Evolutionary conservation across 2,888 invertebrate genomes (phyloP).

Genomic region (Drosophila histrio): DNA sequence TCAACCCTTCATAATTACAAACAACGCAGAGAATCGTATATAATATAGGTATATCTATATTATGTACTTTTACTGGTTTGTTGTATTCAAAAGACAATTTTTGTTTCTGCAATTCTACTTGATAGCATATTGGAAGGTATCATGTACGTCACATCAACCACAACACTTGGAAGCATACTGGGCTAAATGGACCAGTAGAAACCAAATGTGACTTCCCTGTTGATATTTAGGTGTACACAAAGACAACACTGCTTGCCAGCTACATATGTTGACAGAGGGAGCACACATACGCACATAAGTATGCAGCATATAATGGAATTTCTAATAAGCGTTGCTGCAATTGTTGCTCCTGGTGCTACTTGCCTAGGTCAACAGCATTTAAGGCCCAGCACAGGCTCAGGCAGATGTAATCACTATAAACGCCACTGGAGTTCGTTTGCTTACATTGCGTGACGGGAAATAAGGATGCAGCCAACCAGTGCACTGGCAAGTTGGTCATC

Average conservation of each 20-base stretch:
- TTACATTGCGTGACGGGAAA: slow-evolving; percentile 23
- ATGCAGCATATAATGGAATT: slow-evolving; percentile 74
- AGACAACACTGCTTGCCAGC: slow-evolving; percentile 43
- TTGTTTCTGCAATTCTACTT: slow-evolving; percentile 50
- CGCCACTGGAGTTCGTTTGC: slow-evolving; percentile 50
- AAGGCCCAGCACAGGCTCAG: slow-evolving; percentile 16
- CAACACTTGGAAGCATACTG: not conserved
- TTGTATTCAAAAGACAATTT: slow-evolving; percentile 69
- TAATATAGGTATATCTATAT: slow-evolving; percentile 15
- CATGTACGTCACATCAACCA: slow-evolving; percentile 42
- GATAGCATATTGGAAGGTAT: slow-evolving; percentile 69
- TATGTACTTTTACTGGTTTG: slow-evolving; percentile 59
- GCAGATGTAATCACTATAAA: slow-evolving; percentile 51
- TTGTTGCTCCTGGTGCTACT: slow-evolving; percentile 7
- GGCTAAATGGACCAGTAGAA: slow-evolving; percentile 45
- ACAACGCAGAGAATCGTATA: slow-evolving; percentile 31
- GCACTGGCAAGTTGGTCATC: not conserved
- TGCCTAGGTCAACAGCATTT: slow-evolving; percentile 69
- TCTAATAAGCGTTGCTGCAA: slow-evolving; percentile 63
- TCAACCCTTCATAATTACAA: slow-evolving; percentile 18
- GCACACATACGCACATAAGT: slow-evolving; percentile 48
- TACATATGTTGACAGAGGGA: slow-evolving; percentile 67
- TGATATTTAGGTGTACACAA: slow-evolving; percentile 50
- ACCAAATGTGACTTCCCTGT: slow-evolving; percentile 26
- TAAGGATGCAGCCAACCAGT: slow-evolving; percentile 1